A percentile compares a stretch with the other conserved stretches of the same genome.
Conservation (phyloP, 2,797 vertebrate genomes). For the Sparus aurata region DNA sequence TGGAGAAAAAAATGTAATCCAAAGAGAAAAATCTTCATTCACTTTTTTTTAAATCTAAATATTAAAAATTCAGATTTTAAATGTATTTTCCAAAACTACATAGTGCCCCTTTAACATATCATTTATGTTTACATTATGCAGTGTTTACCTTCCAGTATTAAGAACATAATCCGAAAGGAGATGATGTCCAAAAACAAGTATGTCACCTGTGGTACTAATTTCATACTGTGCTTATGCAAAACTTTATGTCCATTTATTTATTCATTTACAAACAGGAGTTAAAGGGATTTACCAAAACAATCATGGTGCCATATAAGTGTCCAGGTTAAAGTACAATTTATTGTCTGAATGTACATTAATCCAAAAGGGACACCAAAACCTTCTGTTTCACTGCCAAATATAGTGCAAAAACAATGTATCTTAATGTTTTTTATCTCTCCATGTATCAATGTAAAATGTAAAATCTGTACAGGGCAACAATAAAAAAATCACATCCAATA, state of each 20-base stretch:
- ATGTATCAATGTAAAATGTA: conserved; percentile 42
- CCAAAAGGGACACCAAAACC: conserved; percentile 34
- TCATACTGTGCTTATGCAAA: conserved; percentile 15
- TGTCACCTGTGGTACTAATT: conserved; percentile 4
- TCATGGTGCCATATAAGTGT: conserved; percentile 20
- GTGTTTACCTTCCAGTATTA: conserved; percentile 30
- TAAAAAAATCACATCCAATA: conserved; percentile 24
- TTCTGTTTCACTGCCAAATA: conserved; percentile 29
- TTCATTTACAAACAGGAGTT: conserved; percentile 17
- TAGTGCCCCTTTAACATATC: not conserved
- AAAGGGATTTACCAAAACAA: conserved; percentile 33
- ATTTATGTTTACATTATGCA: conserved; percentile 14
- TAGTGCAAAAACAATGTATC: conserved; percentile 19
- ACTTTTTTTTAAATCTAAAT: no score
- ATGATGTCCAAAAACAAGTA: not conserved
- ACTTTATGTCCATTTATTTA: conserved; percentile 3
- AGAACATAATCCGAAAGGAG: conserved; percentile 16
- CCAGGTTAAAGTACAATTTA: not conserved
- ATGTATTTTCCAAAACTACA: no score
- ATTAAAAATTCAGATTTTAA: no score
- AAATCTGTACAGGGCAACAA: conserved; percentile 41
- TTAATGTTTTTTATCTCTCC: conserved; percentile 38
- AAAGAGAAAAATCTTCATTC: no score
- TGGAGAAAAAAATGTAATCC: no score
- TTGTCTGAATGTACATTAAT: conserved; percentile 36